A percentile compares a stretch with the other conserved stretches of the same genome.
Conservation (phyloP, 1,140 invertebrate genomes). For the Megathymus violae region DNA sequence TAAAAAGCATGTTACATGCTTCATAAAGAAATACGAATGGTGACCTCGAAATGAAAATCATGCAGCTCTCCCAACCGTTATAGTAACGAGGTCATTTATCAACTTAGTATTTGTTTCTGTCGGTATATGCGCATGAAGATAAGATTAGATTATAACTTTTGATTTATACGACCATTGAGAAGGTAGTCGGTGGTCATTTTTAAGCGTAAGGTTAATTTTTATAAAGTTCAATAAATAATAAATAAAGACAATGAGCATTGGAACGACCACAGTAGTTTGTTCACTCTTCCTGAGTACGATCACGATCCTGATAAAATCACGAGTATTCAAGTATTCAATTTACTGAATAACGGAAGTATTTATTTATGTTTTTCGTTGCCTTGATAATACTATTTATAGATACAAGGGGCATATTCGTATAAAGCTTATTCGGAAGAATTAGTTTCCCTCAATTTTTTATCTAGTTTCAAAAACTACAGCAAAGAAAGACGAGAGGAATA, state of each 20-base stretch:
- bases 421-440: too few relatives aligned
- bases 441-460: too few relatives aligned
- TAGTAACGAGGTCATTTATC: conserved; percentile 82
- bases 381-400: conserved; percentile 20
- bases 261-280: conserved; percentile 2
- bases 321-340: conserved; percentile 21
- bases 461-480: too few relatives aligned
- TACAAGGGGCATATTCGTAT: too few relatives aligned
- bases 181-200: background rate
- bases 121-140: conserved; percentile 60
- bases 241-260: background rate
- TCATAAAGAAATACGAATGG: conserved; percentile 64
- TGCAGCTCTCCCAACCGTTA: conserved; percentile 76
- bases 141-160: conserved; percentile 58
- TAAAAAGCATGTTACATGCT: conserved; percentile 68
- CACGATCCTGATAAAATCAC: conserved; percentile 26
- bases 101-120: conserved; percentile 78
- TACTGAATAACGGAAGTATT: conserved; percentile 17
- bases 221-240: background rate
- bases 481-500: too few relatives aligned
- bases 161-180: conserved; percentile 39
- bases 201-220: background rate
- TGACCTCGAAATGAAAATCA: conserved; percentile 80
- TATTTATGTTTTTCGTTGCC: conserved; percentile 25
- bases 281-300: conserved; percentile 25